Evolutionary conservation across 1,140 invertebrate species (phyloP).

Genomic region (Cataglyphis hispanica): DNA sequence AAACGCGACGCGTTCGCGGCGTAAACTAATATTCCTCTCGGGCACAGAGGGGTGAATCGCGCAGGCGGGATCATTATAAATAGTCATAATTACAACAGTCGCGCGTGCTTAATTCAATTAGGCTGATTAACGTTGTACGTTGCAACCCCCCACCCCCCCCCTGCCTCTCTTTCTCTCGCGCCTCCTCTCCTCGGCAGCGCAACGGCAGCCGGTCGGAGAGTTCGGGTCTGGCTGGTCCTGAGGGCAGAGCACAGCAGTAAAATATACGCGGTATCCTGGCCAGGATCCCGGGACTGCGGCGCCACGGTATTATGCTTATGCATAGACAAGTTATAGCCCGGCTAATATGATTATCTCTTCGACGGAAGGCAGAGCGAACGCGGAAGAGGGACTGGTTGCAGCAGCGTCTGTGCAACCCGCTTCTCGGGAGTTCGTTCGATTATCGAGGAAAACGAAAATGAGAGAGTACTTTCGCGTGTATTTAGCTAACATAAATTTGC

Average conservation of each 20-base stretch:
- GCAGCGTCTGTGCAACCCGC: not conserved
- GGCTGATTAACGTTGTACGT: slow-evolving; percentile 85
- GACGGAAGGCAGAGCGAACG: slow-evolving; percentile 73
- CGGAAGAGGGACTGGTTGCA: slow-evolving; percentile 59
- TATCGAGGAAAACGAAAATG: not conserved
- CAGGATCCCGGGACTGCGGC: slow-evolving; percentile 82
- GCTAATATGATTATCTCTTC: slow-evolving; percentile 86
- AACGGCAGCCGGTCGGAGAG: slow-evolving; percentile 59
- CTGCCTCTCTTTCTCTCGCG: too few relatives aligned
- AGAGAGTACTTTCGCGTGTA: not conserved
- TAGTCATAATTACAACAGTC: slow-evolving; percentile 87
- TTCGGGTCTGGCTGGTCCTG: slow-evolving; percentile 60
- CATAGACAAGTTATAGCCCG: slow-evolving; percentile 85
- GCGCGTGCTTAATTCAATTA: slow-evolving; percentile 86
- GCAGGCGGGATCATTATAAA: slow-evolving; percentile 85
- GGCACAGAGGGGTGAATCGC: slow-evolving; percentile 57
- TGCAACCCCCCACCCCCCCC: slow-evolving; percentile 78
- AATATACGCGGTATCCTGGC: slow-evolving; percentile 84
- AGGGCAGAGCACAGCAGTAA: slow-evolving; percentile 75
- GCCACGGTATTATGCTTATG: slow-evolving; percentile 84
- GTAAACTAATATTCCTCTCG: slow-evolving; percentile 74
- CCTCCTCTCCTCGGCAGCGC: slow-evolving; percentile 63
- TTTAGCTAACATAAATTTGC: not conserved
- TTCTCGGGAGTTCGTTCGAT: not conserved
- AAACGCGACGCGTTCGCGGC: slow-evolving; percentile 68